Evolutionary conservation across 2,888 invertebrate genomes (phyloP).

Genomic region (Athetis lepigone): DNA sequence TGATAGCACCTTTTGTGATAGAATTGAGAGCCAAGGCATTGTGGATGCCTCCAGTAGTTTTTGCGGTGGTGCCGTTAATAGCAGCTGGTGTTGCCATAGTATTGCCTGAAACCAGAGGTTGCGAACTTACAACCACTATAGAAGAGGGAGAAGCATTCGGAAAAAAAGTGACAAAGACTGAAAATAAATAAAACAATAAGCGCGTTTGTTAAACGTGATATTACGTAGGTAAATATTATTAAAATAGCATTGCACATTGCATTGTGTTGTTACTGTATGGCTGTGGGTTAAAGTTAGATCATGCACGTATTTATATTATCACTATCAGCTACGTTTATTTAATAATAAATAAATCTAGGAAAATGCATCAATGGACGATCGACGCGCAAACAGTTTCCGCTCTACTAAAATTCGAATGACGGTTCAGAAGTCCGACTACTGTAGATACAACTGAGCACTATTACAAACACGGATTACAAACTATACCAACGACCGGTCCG

Average conservation of each 20-base stretch:
- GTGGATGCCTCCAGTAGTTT: slow-evolving; percentile 93
- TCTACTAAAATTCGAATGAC: no score
- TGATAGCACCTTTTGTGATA: slow-evolving; percentile 95
- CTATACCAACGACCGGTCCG: no score
- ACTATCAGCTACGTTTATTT: no score
- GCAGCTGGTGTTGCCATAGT: slow-evolving; percentile 89
- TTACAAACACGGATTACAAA: no score
- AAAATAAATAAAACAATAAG: not conserved
- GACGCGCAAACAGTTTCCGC: no score
- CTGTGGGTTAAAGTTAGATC: not conserved
- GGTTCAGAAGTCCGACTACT: no score
- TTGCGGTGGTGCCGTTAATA: slow-evolving; percentile 93
- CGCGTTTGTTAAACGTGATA: not conserved
- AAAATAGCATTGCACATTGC: not conserved
- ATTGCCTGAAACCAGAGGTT: slow-evolving; percentile 95
- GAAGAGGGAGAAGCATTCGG: slow-evolving; percentile 93
- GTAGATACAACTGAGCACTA: no score
- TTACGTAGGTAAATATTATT: slow-evolving; percentile 9
- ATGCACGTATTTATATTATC: no score
- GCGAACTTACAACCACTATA: slow-evolving; percentile 94
- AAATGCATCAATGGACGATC: no score
- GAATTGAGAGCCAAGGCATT: slow-evolving; percentile 85
- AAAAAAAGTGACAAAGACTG: slow-evolving; percentile 58
- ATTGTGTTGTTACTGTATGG: slow-evolving; percentile 1
- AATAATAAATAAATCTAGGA: no score